phyloP scores from a whole-genome alignment of 1,140 invertebrate genomes.

The Hylyphantes graminicola region DNA sequence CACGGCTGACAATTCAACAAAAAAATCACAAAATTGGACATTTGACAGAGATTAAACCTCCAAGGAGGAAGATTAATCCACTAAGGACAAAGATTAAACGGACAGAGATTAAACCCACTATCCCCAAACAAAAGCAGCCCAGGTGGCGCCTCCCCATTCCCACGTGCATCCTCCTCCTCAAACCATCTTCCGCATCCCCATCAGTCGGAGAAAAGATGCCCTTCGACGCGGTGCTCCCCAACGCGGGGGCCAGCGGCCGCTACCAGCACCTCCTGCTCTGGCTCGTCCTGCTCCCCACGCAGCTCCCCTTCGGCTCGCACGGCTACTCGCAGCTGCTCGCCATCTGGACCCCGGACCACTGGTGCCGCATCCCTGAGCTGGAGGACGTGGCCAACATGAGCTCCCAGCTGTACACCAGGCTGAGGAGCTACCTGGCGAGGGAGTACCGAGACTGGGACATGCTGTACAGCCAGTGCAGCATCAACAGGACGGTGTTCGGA shows the following conservation, averaged over 20 bases:
- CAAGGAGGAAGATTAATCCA: too few species aligned
- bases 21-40: too few species aligned
- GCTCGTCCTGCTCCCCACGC: constrained; percentile 87
- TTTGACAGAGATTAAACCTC: too few species aligned
- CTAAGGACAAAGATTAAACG: too few species aligned
- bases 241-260: constrained; percentile 87
- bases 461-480: constrained; percentile 38
- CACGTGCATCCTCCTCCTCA: constrained; percentile 4
- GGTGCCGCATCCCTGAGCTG: constrained; percentile 71
- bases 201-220: constrained; percentile 72
- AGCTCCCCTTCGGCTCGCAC: constrained; percentile 88
- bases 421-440: constrained; percentile 36
- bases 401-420: constrained; percentile 2
- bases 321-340: constrained; percentile 90
- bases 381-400: background rate
- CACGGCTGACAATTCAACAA: too few species aligned
- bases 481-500: constrained; percentile 38
- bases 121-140: background rate
- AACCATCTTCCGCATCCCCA: background rate
- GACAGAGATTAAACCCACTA: too few species aligned
- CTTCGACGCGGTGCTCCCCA: constrained; percentile 84
- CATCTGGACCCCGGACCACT: constrained; percentile 77
- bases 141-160: constrained; percentile 43
- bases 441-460: constrained; percentile 47
- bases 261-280: constrained; percentile 88